Conservation (phyloP, 2,113 vertebrate species). For the Antennarius striatus region DNA sequence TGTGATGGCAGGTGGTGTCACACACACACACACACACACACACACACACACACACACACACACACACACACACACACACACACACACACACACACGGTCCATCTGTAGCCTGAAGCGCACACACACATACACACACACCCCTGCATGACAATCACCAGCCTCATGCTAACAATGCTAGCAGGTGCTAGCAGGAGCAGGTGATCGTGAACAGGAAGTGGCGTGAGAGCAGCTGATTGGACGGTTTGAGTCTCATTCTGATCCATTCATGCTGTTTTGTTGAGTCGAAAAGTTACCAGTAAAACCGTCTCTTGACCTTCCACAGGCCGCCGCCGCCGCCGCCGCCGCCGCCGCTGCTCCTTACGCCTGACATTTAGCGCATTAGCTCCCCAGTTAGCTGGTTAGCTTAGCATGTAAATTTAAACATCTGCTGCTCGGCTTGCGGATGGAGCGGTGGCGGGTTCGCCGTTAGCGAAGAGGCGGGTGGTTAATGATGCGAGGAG, state of each 20-base stretch:
- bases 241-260: no score
- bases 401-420: slow-evolving; percentile 22
- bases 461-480: slow-evolving; percentile 53
- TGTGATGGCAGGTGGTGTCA: slow-evolving; percentile 52
- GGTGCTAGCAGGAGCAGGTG: no score
- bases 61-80: background rate
- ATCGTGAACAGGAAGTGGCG: no score
- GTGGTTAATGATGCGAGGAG: slow-evolving; percentile 37
- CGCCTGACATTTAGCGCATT: background rate
- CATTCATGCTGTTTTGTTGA: no score
- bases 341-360: slow-evolving; percentile 2
- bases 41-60: no score
- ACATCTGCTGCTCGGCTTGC: slow-evolving; percentile 21
- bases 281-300: no score
- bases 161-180: no score
- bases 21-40: background rate
- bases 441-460: slow-evolving; percentile 23
- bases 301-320: background rate
- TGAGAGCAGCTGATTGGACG: no score
- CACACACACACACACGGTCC: slow-evolving; percentile 36
- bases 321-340: background rate
- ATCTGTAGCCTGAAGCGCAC: slow-evolving; percentile 54
- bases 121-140: no score
- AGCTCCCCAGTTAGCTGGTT: background rate
- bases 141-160: no score